These are phyloP conservation scores for Nannospalax galili DNA, from an alignment of 2,113 vertebrate species.

Conservation along the genomic window DNA sequence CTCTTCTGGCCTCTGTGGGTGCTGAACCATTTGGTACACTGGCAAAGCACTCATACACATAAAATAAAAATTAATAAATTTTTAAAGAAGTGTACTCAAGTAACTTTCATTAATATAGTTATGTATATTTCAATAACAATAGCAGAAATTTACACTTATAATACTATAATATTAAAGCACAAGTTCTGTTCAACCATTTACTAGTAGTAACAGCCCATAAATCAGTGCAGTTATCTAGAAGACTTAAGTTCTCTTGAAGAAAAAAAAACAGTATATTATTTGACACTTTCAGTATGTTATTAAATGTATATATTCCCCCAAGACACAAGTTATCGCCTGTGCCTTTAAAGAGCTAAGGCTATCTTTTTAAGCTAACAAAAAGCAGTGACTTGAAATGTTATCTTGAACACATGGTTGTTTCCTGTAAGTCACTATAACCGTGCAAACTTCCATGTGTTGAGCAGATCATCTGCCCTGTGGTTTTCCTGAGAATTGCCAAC, in stretches of 20 bases:
- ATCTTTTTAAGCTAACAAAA: constrained; percentile 24
- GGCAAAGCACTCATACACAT: too few relatives aligned
- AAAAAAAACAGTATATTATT: neutral
- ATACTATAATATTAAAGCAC: neutral
- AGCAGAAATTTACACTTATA: constrained; percentile 42
- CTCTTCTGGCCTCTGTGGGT: too few relatives aligned
- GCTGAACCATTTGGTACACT: too few relatives aligned
- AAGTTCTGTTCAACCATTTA: constrained; percentile 40
- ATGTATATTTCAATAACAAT: neutral
- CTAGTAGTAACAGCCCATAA: constrained; percentile 12
- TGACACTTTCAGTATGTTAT: neutral
- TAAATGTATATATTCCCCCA: neutral
- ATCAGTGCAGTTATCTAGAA: constrained; percentile 41
- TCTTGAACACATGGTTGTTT: neutral
- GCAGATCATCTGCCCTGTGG: neutral
- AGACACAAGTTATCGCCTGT: neutral
- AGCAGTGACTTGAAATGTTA: too few relatives aligned
- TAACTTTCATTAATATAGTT: constrained; percentile 29
- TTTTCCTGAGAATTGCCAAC: neutral
- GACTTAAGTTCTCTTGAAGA: neutral
- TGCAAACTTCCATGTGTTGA: neutral
- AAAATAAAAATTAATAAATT: too few relatives aligned
- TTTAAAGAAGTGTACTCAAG: too few relatives aligned
- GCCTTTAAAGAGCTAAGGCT: neutral
- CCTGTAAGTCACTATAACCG: neutral